Evolutionary conservation across 1,140 invertebrate genomes (phyloP).

Genomic region (Agrilus planipennis): DNA sequence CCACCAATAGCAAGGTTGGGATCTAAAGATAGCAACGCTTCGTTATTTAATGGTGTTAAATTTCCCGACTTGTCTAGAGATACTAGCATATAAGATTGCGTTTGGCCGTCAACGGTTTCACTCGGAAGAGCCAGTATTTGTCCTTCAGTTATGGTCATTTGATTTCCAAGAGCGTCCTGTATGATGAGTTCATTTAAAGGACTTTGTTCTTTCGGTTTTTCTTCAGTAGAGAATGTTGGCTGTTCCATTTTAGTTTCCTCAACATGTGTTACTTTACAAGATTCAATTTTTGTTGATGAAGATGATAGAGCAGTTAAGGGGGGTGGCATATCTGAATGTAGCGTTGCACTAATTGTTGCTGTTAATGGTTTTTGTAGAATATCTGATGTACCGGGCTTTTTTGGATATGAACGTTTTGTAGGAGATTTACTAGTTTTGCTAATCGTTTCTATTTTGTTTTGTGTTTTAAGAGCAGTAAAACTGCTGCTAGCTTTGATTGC

Average conservation of each 20-base stretch:
- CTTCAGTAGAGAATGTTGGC: not conserved
- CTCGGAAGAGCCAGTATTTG: slow-evolving; percentile 55
- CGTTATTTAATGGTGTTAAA: slow-evolving; percentile 56
- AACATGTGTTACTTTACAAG: not conserved
- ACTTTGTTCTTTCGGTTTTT: slow-evolving; percentile 18
- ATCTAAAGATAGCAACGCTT: slow-evolving; percentile 38
- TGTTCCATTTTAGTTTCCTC: slow-evolving; percentile 25
- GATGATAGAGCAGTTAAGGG: slow-evolving; percentile 5
- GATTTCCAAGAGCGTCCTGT: slow-evolving; percentile 30
- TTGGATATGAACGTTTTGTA: slow-evolving; percentile 12
- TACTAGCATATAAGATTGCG: slow-evolving; percentile 48
- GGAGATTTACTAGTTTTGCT: slow-evolving; percentile 3
- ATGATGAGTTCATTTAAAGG: slow-evolving; percentile 30
- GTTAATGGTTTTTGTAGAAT: slow-evolving; percentile 10
- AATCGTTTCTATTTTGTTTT: slow-evolving; percentile 3
- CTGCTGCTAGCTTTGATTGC: slow-evolving; percentile 24
- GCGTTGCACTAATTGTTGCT: too few relatives aligned
- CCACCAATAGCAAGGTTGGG: slow-evolving; percentile 27
- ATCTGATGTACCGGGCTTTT: slow-evolving; percentile 13
- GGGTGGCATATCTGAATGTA: too few relatives aligned
- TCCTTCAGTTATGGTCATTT: slow-evolving; percentile 38
- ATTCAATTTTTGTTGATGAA: not conserved
- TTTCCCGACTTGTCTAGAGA: slow-evolving; percentile 55
- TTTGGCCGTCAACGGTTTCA: slow-evolving; percentile 50
- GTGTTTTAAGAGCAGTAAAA: slow-evolving; percentile 11